Evolutionary conservation across 2,797 vertebrate species (phyloP).

Genomic region (Lepus oiostolus): DNA sequence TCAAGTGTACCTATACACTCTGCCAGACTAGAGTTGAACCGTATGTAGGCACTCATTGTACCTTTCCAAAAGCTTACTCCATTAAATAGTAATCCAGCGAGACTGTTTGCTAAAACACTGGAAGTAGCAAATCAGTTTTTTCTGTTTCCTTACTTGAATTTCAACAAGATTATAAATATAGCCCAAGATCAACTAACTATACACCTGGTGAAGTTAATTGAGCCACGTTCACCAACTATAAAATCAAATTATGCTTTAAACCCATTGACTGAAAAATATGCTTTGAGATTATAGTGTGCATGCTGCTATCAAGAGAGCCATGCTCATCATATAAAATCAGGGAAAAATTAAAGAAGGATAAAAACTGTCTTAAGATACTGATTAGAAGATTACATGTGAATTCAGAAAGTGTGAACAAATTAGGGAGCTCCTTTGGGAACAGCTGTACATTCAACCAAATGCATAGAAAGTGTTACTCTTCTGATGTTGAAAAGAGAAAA

Average conservation of each 20-base stretch:
- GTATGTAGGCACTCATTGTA: neutral
- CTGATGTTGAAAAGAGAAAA: constrained; percentile 48
- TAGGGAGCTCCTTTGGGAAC: constrained; percentile 66
- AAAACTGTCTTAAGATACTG: constrained; percentile 83
- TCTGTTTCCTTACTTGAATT: constrained; percentile 76
- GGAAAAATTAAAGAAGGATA: constrained; percentile 82
- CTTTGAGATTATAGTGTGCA: constrained; percentile 76
- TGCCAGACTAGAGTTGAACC: neutral
- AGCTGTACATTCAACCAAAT: constrained; percentile 64
- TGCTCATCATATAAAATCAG: constrained; percentile 80
- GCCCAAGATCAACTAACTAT: constrained; percentile 73
- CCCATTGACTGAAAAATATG: constrained; percentile 71
- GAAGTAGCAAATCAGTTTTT: constrained; percentile 64
- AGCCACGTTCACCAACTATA: constrained; percentile 74
- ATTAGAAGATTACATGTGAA: constrained; percentile 80
- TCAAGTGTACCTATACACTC: neutral
- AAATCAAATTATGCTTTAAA: constrained; percentile 83
- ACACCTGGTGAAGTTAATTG: constrained; percentile 83
- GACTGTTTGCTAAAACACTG: constrained; percentile 25
- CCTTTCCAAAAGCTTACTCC: neutral
- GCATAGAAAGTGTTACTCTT: constrained; percentile 56
- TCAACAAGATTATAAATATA: constrained; percentile 82
- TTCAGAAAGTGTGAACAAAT: constrained; percentile 77
- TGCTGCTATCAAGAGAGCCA: constrained; percentile 70
- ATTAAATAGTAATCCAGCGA: neutral